Base-by-base conservation (phyloP, 2,888 invertebrate genomes). In the Apamea sordens region DNA sequence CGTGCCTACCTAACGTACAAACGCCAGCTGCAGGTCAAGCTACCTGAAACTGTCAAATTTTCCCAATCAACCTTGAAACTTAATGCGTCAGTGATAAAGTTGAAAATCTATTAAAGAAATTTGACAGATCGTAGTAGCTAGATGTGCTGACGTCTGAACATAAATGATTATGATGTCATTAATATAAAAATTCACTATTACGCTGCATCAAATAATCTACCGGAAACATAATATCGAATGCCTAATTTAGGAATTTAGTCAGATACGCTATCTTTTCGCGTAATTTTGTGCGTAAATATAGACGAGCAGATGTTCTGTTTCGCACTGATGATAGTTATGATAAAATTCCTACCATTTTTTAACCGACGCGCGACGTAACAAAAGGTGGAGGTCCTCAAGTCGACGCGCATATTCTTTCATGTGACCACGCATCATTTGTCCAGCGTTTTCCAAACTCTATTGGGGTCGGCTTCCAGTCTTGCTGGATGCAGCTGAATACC, bases 251-350 rank as follows among this genome's bases (percentile, higher is more conserved):
- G n/a, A 50, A 73, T 79, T 53, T 71, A 36, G 53, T 24, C 10
- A 18, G 44, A 28, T 7, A 18, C 18, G n/a, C 28, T 56, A 72
- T 36, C 64, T 15, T n/a, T 32, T 44, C 5, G 41, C 79, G 53
- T 70, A 47, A 8, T 63, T 32, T 32, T 64, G 44, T 72, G 72
- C 79, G 79, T 79, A 70, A 69, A 72, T 53, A 18, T 32, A 32
- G 41, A 44, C 13, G 13, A 10, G 11, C 44, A 1, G n/a, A 11
- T 56, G 44, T 47, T 72, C 72, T 79, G 78, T 71, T 71, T 79
- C 5, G 47, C 8, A n/a, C 13, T 61, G 28, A 36, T 15, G 1
- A 2, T 15, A 18, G 28, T 18, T 3, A 28, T 77, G 77, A 44
- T 56, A 18, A 32, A 63, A 24, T 53, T 75, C 41, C 50, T 32